Percentiles rank a stretch among this genome's conserved stretches.
phyloP scores from a whole-genome alignment of 2,113 vertebrate genomes.

The Eidolon helvum region DNA sequence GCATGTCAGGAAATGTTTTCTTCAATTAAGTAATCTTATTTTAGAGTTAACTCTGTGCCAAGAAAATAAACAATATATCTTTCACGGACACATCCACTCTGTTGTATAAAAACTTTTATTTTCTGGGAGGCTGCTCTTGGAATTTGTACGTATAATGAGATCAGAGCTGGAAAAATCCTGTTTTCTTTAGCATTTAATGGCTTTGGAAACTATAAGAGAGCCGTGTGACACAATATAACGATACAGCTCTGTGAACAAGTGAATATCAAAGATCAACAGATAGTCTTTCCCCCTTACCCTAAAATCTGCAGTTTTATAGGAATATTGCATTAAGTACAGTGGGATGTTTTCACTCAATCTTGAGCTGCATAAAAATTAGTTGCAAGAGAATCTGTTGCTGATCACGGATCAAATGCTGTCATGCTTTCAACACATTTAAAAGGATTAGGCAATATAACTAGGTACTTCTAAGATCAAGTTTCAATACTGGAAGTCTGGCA shows the following conservation, averaged over 20 bases:
- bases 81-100: constrained; percentile 59
- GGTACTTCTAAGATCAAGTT: constrained; percentile 35
- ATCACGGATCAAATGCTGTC: constrained; percentile 36
- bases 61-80: constrained; percentile 81
- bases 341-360: constrained; percentile 37
- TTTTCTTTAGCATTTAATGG: constrained; percentile 69
- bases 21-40: constrained; percentile 84
- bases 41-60: constrained; percentile 77
- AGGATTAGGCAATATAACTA: neutral
- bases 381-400: constrained; percentile 53
- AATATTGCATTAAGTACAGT: neutral
- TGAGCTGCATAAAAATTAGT: constrained; percentile 38
- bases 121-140: constrained; percentile 75
- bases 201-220: constrained; percentile 48
- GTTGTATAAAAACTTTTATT: constrained; percentile 59
- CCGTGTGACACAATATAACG: neutral
- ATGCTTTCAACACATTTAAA: constrained; percentile 53
- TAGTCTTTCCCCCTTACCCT: neutral
- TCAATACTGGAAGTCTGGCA: neutral
- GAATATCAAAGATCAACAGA: constrained; percentile 48
- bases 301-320: neutral
- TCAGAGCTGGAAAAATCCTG: constrained; percentile 71
- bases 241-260: constrained; percentile 34
- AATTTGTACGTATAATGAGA: constrained; percentile 75
- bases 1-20: constrained; percentile 82